Base-by-base conservation (phyloP, 2,797 vertebrate genomes). In the Micropoecilia bifurca region DNA sequence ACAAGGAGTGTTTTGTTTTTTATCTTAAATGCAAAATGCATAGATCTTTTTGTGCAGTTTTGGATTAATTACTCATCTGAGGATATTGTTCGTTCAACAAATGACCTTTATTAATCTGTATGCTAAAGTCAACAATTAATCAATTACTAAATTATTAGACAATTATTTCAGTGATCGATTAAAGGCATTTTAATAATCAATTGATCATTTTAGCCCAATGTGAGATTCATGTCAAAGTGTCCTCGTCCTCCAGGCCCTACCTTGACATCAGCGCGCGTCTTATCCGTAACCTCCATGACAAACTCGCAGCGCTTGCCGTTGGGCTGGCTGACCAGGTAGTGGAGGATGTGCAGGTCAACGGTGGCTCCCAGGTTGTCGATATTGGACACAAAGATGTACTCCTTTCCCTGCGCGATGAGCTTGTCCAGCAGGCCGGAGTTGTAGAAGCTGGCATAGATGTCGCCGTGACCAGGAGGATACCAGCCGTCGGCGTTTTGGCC, bases 271-370 rank as follows among this genome's bases (percentile, higher is more conserved):
- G 98, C 98, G 73, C 98, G 90, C 63, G 98, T 99, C 93, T 99
- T 99, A 92, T 99, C 97, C 4, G 98, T 99, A 90, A 99, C 98
- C 95, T 99, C 98, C 98, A 99, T 99, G 93, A 99, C 95, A 87
- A 99, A 99, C 93, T 99, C 98, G 79, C 98, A 99, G 90, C 96
- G 96, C 55, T 95, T 96, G 74, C 97, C 97, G 22, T 96, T 97
- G 47, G 97, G 98, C 82, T 97, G 96, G 90, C 96, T 97, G 95
- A 98, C 97, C 73, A 99, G 96, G 81, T 99, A 97, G 87, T 98
- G 97, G 55, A 99, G 97, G 92, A 99, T 97, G 91, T 97, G 96
- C 86, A 99, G 97, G 94, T 99, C 98, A 30, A 99, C 98, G 0
- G 98, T 99, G 90, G 98, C 98, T 25, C 98, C 98, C 94, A 99